Percentiles rank a stretch among this genome's conserved stretches.
Conservation (phyloP, 2,797 vertebrate species). For the Intellagama lesueurii region DNA sequence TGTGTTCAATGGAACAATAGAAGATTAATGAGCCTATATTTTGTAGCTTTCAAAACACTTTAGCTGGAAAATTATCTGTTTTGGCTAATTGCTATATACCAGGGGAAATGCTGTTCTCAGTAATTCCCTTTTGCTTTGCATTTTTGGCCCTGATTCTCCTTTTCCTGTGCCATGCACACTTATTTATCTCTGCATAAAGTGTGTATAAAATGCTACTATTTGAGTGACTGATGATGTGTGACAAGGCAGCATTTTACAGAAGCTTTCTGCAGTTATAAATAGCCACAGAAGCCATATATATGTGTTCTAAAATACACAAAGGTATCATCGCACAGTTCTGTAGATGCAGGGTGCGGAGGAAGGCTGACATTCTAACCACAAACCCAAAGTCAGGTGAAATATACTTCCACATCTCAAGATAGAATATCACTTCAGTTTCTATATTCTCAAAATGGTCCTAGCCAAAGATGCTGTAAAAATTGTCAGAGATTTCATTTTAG, state of each 20-base stretch:
- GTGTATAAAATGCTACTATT: constrained; percentile 28
- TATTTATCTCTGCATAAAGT: constrained; percentile 37
- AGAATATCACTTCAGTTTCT: neutral
- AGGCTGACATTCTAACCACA: neutral
- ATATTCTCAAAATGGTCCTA: constrained; percentile 3
- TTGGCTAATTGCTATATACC: constrained; percentile 15
- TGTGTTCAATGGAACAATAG: constrained; percentile 11
- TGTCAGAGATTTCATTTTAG: neutral
- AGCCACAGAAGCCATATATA: constrained; percentile 19
- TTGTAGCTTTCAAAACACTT: constrained; percentile 19
- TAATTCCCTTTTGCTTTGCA: constrained; percentile 35
- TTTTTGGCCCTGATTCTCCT: constrained; percentile 19
- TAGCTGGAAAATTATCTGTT: constrained; percentile 5
- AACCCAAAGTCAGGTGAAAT: constrained; percentile 27
- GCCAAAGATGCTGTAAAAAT: neutral
- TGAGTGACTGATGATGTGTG: constrained; percentile 30
- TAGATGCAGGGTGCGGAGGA: neutral
- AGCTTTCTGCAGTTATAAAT: constrained; percentile 29
- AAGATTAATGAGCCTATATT: constrained; percentile 33
- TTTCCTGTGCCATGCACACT: constrained; percentile 9
- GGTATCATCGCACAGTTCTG: constrained; percentile 8
- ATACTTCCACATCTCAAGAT: neutral
- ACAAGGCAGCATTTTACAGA: constrained; percentile 20
- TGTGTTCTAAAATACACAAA: constrained; percentile 21
- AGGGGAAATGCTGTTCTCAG: constrained; percentile 2